Base-by-base conservation (phyloP, 2,113 vertebrate species). In the Labeo catla region DNA sequence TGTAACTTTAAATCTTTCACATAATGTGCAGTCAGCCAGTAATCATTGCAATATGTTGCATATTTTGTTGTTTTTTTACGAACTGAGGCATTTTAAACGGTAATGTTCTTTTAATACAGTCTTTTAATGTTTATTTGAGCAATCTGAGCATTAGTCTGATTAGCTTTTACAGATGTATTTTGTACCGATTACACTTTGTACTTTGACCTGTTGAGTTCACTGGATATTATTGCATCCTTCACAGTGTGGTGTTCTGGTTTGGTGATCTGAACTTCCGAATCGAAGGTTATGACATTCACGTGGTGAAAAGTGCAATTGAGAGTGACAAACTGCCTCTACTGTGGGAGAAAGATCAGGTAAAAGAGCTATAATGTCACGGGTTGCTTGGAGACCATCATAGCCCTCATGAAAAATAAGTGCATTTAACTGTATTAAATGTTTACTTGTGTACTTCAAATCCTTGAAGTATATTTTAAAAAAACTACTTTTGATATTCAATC, bases 261-360 rank as follows among this genome's bases (percentile, higher is more conserved):
- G 98, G 98, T 70, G 98, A 99, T 91, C 95, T 99, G 89, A 99
- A 99, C 90, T 99, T 99, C 91, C 97, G 98, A 16, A 99, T 99
- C 0, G 98, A 99, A 86, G 98, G 97, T 90, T 96, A 98, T 0
- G 98, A 99, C 89, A 96, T 97, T 85, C 97, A 98, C 74, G 99
- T 98, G 84, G 97, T 99, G 92, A 99, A 99, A 92, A 96, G 96
- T 2, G 96, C 98, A 87, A 96, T 99, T 0, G 98, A 98, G 90
- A 98, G 94, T 91, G 96, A 95, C 85, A 97, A 97, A 87, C 93
- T 99, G 57, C 94, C 96, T 87, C 93, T 98, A 84, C 97, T 99
- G 87, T 99, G 96, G 97, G 98, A 98, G 90, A 97, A 98, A 91
- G 98, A 99, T 93, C 98, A 99, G 98, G 98, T 99, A 91, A 93